These are phyloP conservation scores for Agonopterix arenella DNA, from an alignment of 2,888 invertebrate species.

Conservation along the genomic window DNA sequence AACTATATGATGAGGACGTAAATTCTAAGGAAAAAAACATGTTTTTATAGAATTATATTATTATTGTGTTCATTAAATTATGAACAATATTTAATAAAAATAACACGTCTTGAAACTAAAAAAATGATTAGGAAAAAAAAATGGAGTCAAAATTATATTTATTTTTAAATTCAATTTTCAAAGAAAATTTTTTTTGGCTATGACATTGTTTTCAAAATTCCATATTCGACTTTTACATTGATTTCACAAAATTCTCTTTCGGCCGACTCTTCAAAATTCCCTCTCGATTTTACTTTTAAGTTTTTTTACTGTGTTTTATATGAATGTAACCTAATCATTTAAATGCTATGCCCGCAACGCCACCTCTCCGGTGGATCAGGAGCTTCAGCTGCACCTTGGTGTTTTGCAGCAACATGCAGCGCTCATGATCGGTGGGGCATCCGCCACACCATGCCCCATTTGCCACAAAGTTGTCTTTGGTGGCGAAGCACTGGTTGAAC, in stretches of 20 bases:
- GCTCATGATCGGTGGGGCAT: constrained; percentile 92
- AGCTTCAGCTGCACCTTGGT: constrained; percentile 95
- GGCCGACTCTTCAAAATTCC: constrained; percentile 41
- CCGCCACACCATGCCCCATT: constrained; percentile 93
- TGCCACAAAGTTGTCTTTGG: constrained; percentile 97
- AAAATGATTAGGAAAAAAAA: not conserved
- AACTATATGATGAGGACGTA: too few relatives aligned
- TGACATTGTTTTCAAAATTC: constrained; percentile 7
- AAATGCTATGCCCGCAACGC: constrained; percentile 68
- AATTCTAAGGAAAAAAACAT: too few relatives aligned
- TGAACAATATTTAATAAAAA: too few relatives aligned
- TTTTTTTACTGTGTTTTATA: constrained; percentile 35
- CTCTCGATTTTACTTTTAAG: constrained; percentile 29
- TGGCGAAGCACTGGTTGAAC: constrained; percentile 95
- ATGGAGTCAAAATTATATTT: not conserved
- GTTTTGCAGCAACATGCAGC: constrained; percentile 97
- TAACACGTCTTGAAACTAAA: too few relatives aligned
- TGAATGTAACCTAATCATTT: constrained; percentile 59
- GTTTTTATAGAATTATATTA: too few relatives aligned
- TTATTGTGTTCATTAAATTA: too few relatives aligned
- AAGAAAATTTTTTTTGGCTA: constrained; percentile 6
- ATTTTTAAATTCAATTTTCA: constrained; percentile 4
- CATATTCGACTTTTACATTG: constrained; percentile 9
- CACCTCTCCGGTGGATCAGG: constrained; percentile 74
- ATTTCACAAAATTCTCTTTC: constrained; percentile 23